Conservation (phyloP, 2,797 vertebrate genomes). For the Kryptolebias ocellatus region DNA sequence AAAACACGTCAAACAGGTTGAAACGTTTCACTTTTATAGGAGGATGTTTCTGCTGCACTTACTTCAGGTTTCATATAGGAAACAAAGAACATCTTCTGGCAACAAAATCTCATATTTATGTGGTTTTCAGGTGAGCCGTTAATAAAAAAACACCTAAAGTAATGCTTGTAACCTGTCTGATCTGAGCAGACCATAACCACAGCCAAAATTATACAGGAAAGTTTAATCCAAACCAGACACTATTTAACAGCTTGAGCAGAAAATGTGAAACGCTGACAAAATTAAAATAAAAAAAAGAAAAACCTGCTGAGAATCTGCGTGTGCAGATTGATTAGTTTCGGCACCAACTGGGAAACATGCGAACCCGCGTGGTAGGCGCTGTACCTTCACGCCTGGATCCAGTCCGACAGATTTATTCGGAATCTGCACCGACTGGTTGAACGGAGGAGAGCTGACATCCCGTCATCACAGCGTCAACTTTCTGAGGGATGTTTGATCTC, state of each 20-base stretch:
- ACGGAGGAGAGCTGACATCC: conserved; percentile 18
- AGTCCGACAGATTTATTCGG: conserved; percentile 11
- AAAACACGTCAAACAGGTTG: too few relatives aligned
- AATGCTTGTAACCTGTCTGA: too few relatives aligned
- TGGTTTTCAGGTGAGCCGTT: too few relatives aligned
- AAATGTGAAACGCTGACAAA: conserved; percentile 20
- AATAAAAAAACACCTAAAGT: too few relatives aligned
- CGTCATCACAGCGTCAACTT: conserved; percentile 6
- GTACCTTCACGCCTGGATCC: conserved; percentile 31
- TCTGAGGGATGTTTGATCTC: conserved; percentile 23
- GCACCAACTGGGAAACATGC: conserved; percentile 30
- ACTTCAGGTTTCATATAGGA: too few relatives aligned
- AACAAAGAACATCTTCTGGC: too few relatives aligned
- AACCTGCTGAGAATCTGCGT: conserved; percentile 14
- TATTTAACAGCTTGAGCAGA: conserved; percentile 21
- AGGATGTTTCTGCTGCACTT: too few relatives aligned
- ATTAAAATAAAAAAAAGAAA: background rate
- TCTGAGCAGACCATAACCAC: background rate
- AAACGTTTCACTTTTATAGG: too few relatives aligned
- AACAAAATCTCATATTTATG: too few relatives aligned
- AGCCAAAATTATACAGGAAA: conserved; percentile 8
- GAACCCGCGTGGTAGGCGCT: conserved; percentile 25
- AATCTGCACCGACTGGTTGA: conserved; percentile 23
- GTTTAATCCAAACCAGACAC: background rate
- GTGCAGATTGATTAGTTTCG: conserved; percentile 38